phyloP scores from a whole-genome alignment of 2,888 invertebrate genomes.

The Drosophila peninsularis region DNA sequence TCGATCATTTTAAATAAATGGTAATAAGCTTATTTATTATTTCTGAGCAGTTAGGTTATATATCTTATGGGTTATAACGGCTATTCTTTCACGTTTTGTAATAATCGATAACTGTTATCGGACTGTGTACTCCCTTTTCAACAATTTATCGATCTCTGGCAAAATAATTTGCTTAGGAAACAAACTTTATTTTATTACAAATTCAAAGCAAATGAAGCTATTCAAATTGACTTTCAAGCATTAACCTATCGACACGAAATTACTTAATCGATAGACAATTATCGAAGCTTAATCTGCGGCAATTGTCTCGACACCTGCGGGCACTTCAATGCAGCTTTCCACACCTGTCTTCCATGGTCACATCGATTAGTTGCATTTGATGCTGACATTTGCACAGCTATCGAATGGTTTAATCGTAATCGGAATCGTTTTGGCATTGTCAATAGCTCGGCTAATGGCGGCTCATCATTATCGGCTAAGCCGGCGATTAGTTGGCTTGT shows the following conservation, averaged over 20 bases:
- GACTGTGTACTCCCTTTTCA: too few relatives aligned
- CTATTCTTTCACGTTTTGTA: too few relatives aligned
- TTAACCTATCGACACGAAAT: neutral
- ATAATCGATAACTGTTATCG: too few relatives aligned
- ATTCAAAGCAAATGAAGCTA: neutral
- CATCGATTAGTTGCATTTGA: slow-evolving; percentile 14
- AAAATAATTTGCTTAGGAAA: too few relatives aligned
- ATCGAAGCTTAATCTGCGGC: neutral
- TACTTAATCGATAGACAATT: neutral
- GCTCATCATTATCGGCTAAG: slow-evolving; percentile 39
- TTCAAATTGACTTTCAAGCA: neutral
- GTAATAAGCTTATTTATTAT: too few relatives aligned
- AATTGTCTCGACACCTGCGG: neutral
- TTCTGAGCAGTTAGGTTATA: too few relatives aligned
- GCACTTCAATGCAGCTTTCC: neutral
- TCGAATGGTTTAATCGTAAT: slow-evolving; percentile 34
- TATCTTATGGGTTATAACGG: too few relatives aligned
- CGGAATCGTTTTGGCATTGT: slow-evolving; percentile 9
- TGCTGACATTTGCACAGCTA: slow-evolving; percentile 23
- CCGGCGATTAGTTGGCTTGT: slow-evolving; percentile 47
- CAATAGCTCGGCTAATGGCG: slow-evolving; percentile 31
- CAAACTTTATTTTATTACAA: neutral
- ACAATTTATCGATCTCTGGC: too few relatives aligned
- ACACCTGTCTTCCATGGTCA: slow-evolving; percentile 14
- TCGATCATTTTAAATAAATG: too few relatives aligned